Base-by-base conservation (phyloP, 2,113 vertebrate genomes). In the Chamaetylas fuelleborni region DNA sequence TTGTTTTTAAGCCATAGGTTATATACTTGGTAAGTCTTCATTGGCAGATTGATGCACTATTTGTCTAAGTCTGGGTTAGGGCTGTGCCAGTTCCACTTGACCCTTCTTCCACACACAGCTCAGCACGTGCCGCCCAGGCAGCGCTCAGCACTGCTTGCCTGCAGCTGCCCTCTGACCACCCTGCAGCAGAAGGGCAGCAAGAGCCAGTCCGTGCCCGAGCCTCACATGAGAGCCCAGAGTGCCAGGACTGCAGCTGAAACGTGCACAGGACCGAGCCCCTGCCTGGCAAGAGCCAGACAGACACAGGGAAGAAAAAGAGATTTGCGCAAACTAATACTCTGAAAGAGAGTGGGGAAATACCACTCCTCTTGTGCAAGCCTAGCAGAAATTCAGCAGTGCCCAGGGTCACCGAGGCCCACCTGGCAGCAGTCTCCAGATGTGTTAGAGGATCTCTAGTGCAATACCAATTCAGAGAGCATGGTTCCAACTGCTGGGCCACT, bases 321-420 rank as follows among this genome's bases (percentile, higher is more conserved):
- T 61, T 87, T 95, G 71, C 14, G 26, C 58, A 85, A 95, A 85
- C 74, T n/a, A 43, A 16, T 90, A 40, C 93, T 93, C 74, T 95
- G 94, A 92, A 93, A 96, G 66, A 69, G 76, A 88, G 50, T 96
- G 90, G 92, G 90, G 90, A 95, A 95, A 96, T 76, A 94, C 78
- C 66, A 36, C 81, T 65, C 26, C 42, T 62, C 81, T 94, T 96
- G 62, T 95, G 93, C 92, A 97, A 95, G 88, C 71, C 86, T 66
- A 73, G 43, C 79, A 93, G 89, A 87, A 94, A 84, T 48, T 45
- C 47, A n/a, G 56, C 66, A 48, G 79, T 40, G 51, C 22, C 47
- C 79, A 93, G 85, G 87, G 85, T 94, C 91, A 93, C 31, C 0
- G 1, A 64, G 28, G 29, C 72, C 69, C 8, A 12, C 29, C 67